Base-by-base conservation (phyloP, 2,797 vertebrate genomes). In the Bradypus variegatus region DNA sequence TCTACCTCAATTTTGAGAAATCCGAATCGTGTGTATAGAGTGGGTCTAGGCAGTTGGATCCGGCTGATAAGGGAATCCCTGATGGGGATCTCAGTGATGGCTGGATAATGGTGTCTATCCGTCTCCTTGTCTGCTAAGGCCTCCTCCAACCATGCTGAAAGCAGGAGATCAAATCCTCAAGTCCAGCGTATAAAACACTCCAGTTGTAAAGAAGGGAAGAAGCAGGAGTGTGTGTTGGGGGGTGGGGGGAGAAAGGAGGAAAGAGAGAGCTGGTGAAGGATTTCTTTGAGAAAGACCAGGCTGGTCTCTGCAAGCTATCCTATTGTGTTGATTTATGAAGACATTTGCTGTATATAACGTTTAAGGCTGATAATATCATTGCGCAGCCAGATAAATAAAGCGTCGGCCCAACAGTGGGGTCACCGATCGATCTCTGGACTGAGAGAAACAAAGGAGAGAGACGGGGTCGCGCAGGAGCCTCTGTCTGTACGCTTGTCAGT, bases 321-420 rank as follows among this genome's bases (percentile, higher is more conserved):
- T 98, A 97, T 98, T 98, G 98, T 98, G 98, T 98, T 98, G 98
- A 98, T 98, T 98, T 98, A 98, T 97, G 98, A 98, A 98, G 98
- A 98, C 98, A 96, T 98, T 98, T 97, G 97, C 98, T 98, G 98
- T 97, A 97, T 98, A 97, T 98, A 98, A 98, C 97, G 96, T 98
- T 98, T 98, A 98, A 98, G 97, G 97, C 97, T 98, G 98, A 98
- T 98, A 97, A 98, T 98, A 98, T 98, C 98, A 97, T 97, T 96
- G 97, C 96, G 95, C 96, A 96, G 97, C 94, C 97, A 97, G 97
- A 98, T 97, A 98, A 98, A 98, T 98, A 98, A 98, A 98, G 97
- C 97, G 92, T 95, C 97, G 97, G 98, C 97, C 98, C 98, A 98
- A 98, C 96, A 95, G 96, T 96, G 95, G 97, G 98, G 98, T 98